Evolutionary conservation across 1,140 invertebrate genomes (phyloP).

Genomic region (Bombus balteatus): DNA sequence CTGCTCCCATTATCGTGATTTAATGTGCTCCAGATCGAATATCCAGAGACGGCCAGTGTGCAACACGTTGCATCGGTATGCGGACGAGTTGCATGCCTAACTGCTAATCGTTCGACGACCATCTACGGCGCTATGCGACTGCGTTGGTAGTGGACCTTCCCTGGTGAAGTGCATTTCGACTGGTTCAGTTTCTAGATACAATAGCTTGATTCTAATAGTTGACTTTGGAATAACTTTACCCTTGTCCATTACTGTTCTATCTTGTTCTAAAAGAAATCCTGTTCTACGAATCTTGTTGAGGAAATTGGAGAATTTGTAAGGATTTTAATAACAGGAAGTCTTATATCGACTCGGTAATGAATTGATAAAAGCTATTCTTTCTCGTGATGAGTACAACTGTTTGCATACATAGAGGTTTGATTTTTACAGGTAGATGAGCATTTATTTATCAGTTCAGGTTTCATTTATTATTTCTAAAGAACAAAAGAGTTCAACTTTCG

Average conservation of each 20-base stretch:
- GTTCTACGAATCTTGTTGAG: no score
- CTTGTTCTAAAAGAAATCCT: no score
- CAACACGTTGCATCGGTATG: slow-evolving; percentile 41
- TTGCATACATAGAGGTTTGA: no score
- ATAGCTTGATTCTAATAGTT: background rate
- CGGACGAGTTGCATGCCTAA: slow-evolving; percentile 35
- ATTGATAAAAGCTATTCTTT: no score
- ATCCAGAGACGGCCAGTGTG: slow-evolving; percentile 32
- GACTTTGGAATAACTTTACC: background rate
- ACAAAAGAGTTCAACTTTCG: no score
- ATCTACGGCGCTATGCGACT: slow-evolving; percentile 47
- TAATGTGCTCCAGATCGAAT: slow-evolving; percentile 67
- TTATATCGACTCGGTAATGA: no score
- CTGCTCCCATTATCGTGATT: slow-evolving; percentile 58
- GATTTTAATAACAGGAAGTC: background rate
- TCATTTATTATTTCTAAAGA: no score
- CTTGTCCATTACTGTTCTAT: no score
- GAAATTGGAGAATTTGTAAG: background rate
- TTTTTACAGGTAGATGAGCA: no score
- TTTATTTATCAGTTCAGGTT: no score
- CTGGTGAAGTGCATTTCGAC: no score
- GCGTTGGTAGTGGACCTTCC: slow-evolving; percentile 57
- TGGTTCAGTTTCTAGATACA: background rate
- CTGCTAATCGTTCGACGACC: slow-evolving; percentile 67
- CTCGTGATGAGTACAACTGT: no score